Evolutionary conservation across 1,140 invertebrate genomes (phyloP).

Genomic region (Phenacoccus solenopsis): DNA sequence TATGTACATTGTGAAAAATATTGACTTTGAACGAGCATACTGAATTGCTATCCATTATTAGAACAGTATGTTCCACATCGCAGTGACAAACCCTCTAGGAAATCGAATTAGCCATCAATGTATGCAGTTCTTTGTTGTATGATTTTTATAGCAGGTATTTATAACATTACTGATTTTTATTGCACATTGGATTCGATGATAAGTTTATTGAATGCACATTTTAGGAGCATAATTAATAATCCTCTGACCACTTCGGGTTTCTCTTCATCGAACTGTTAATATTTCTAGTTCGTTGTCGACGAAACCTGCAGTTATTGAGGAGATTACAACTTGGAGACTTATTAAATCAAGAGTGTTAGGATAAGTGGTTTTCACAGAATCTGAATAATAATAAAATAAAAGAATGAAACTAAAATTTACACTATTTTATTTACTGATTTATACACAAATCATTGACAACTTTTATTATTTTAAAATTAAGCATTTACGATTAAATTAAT

Average conservation of each 20-base stretch:
- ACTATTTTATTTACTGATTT: no score
- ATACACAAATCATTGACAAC: no score
- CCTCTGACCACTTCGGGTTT: slow-evolving; percentile 8
- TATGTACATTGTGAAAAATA: slow-evolving; percentile 2
- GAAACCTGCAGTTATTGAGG: slow-evolving; percentile 11
- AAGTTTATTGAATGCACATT: neutral
- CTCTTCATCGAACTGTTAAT: slow-evolving; percentile 8
- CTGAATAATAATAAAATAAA: no score
- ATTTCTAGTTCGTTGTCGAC: slow-evolving; percentile 10
- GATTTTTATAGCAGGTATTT: neutral
- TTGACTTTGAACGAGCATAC: slow-evolving; percentile 4
- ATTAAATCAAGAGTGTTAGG: neutral
- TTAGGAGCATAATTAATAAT: neutral
- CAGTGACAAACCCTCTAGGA: neutral
- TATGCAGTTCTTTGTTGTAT: neutral
- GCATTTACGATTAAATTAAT: neutral
- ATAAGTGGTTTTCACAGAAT: no score
- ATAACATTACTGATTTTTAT: neutral
- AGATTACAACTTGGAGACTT: neutral
- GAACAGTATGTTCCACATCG: slow-evolving; percentile 1
- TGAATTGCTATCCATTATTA: slow-evolving; percentile 7
- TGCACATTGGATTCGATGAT: no score
- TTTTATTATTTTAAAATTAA: no score
- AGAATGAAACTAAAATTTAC: no score
- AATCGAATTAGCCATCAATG: neutral